A percentile compares a stretch with the other conserved stretches of the same genome.
phyloP scores from a whole-genome alignment of 30 jellyfish, hydroid and myxozoan species.

The Hydractinia echinata region DNA sequence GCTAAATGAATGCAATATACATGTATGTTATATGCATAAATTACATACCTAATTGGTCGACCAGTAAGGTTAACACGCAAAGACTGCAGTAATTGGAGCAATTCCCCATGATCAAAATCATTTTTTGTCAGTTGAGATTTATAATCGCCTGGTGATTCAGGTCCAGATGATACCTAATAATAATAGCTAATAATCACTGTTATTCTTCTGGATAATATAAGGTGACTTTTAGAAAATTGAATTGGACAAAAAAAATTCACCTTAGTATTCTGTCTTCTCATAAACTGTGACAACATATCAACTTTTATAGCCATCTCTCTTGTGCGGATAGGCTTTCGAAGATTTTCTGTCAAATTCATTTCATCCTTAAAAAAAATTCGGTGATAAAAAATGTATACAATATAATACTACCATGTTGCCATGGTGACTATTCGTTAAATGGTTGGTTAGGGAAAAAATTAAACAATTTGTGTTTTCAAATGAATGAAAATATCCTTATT shows the following conservation, averaged over 20 bases:
- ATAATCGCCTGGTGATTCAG: slow-evolving; percentile 71
- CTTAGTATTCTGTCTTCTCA: slow-evolving; percentile 67
- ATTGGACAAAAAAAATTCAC: slow-evolving; percentile 12
- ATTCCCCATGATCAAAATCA: slow-evolving; percentile 70
- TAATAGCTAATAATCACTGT: neutral
- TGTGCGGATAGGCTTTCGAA: slow-evolving; percentile 61
- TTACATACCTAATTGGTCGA: slow-evolving; percentile 70
- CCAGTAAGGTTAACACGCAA: slow-evolving; percentile 91
- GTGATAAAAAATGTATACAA: neutral
- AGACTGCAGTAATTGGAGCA: slow-evolving; percentile 66
- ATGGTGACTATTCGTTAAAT: neutral
- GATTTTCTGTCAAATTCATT: slow-evolving; percentile 75
- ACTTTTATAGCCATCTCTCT: slow-evolving; percentile 54
- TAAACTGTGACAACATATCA: slow-evolving; percentile 60
- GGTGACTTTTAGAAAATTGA: neutral
- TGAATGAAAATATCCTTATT: no score
- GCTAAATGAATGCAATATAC: neutral
- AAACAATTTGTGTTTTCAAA: no score
- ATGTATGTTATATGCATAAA: neutral
- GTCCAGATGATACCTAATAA: slow-evolving; percentile 55
- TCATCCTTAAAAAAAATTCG: slow-evolving; percentile 60
- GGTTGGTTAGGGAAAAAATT: neutral
- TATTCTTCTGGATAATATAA: neutral
- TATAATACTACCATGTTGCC: neutral
- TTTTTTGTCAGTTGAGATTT: slow-evolving; percentile 42